phyloP scores from a whole-genome alignment of 2,113 vertebrate species.

The Centropus unirufus region DNA sequence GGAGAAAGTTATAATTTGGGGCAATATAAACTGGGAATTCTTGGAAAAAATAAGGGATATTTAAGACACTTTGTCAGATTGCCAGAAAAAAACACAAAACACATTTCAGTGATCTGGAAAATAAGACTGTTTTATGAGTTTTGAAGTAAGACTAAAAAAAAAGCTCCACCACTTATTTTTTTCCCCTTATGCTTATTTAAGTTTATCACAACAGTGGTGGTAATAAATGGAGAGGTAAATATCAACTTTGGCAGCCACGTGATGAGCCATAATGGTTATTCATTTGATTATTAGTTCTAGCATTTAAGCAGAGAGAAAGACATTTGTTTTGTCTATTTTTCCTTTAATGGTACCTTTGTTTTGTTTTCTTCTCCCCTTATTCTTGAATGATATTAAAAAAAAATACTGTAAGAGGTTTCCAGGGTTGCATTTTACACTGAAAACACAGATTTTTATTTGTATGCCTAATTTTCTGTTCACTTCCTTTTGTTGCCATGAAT shows the following conservation, averaged over 20 bases:
- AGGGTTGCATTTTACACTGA: slow-evolving; percentile 34
- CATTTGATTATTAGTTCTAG: neutral
- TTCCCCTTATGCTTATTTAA: neutral
- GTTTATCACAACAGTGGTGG: neutral
- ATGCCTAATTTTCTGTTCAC: slow-evolving; percentile 11
- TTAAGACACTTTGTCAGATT: neutral
- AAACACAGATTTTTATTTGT: slow-evolving; percentile 28
- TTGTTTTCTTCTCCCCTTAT: neutral
- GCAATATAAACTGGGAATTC: neutral
- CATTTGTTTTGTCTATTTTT: neutral
- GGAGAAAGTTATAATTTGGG: neutral
- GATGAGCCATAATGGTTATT: neutral
- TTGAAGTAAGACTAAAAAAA: neutral
- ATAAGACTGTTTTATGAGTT: neutral
- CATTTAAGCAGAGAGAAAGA: slow-evolving; percentile 1
- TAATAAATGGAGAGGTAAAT: neutral
- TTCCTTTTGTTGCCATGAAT: slow-evolving; percentile 3
- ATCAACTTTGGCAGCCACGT: neutral
- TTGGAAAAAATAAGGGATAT: neutral
- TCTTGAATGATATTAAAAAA: neutral
- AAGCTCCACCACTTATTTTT: neutral
- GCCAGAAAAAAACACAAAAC: neutral
- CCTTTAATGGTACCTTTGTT: neutral
- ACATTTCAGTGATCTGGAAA: neutral
- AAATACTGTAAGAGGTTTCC: neutral